phyloP scores from a whole-genome alignment of 64 coral and sea anemone genomes.

The Trachythela sp. region DNA sequence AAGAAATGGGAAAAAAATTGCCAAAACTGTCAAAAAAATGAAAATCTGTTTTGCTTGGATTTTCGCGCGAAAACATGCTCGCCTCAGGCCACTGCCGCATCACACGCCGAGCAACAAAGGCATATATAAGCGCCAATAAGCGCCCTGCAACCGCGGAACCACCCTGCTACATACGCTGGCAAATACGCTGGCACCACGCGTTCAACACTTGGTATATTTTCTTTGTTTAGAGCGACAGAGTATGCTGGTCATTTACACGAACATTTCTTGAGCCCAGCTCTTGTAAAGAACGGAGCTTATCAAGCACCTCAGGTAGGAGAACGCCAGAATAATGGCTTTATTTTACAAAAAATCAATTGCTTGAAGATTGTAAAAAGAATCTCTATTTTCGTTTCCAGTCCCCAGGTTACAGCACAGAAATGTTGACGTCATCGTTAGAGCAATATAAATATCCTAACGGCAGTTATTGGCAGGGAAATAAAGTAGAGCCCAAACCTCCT shows the following conservation, averaged over 20 bases:
- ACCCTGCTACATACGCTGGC: too few relatives aligned
- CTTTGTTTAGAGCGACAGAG: slow-evolving; percentile 55
- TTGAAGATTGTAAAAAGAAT: background rate
- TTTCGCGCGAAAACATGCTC: too few relatives aligned
- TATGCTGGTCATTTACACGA: slow-evolving; percentile 94
- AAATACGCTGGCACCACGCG: too few relatives aligned
- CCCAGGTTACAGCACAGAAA: slow-evolving; percentile 82
- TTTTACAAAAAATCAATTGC: too few relatives aligned
- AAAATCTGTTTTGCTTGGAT: too few relatives aligned
- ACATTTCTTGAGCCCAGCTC: slow-evolving; percentile 71
- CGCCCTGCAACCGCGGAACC: too few relatives aligned
- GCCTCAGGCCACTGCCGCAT: too few relatives aligned
- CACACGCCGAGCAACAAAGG: too few relatives aligned
- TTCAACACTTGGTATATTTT: background rate
- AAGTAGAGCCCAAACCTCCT: background rate
- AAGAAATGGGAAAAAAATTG: too few relatives aligned
- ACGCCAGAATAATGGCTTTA: too few relatives aligned
- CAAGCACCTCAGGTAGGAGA: slow-evolving; percentile 59
- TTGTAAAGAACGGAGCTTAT: slow-evolving; percentile 65
- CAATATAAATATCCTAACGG: slow-evolving; percentile 67
- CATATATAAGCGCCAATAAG: too few relatives aligned
- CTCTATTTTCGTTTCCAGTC: slow-evolving; percentile 28
- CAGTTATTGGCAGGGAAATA: slow-evolving; percentile 46
- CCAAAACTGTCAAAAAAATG: too few relatives aligned
- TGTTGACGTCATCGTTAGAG: slow-evolving; percentile 62